Evolutionary conservation across 2,888 invertebrate genomes (phyloP).

Genomic region (Caenorhabditis afra): DNA sequence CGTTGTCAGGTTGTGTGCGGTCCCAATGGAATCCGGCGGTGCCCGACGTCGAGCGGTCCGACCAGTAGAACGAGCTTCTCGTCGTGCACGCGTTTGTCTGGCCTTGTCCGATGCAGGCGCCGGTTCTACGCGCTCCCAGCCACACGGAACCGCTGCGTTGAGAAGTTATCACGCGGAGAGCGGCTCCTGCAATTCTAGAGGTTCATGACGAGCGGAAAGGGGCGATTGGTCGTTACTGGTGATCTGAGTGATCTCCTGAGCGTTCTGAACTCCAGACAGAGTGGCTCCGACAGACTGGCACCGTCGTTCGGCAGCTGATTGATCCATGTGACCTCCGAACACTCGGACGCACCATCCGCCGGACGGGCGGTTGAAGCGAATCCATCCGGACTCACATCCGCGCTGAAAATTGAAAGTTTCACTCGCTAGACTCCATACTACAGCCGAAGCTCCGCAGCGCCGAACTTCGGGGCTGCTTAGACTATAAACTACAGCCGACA

Average conservation of each 20-base stretch:
- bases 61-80: slow-evolving; percentile 19
- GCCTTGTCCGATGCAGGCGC: not conserved
- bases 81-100: slow-evolving; percentile 1
- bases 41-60: slow-evolving; percentile 1
- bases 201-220: not conserved
- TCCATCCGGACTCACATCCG: slow-evolving; percentile 21
- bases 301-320: not conserved
- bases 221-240: slow-evolving; percentile 4
- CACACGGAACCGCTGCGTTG: slow-evolving; percentile 17
- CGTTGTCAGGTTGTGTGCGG: slow-evolving; percentile 15
- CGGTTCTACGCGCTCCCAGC: slow-evolving; percentile 5
- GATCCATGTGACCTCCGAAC: slow-evolving; percentile 2
- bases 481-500: too few species aligned
- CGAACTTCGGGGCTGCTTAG: too few species aligned
- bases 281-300: slow-evolving; percentile 8
- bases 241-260: slow-evolving; percentile 10
- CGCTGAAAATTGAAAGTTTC: slow-evolving; percentile 4
- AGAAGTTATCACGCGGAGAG: not conserved
- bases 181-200: not conserved
- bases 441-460: too few species aligned
- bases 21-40: slow-evolving; percentile 17
- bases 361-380: slow-evolving; percentile 25
- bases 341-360: slow-evolving; percentile 32
- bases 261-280: slow-evolving; percentile 7
- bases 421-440: too few species aligned